Base-by-base conservation (phyloP, 2,113 vertebrate species). In the Saimiri boliviensis region DNA sequence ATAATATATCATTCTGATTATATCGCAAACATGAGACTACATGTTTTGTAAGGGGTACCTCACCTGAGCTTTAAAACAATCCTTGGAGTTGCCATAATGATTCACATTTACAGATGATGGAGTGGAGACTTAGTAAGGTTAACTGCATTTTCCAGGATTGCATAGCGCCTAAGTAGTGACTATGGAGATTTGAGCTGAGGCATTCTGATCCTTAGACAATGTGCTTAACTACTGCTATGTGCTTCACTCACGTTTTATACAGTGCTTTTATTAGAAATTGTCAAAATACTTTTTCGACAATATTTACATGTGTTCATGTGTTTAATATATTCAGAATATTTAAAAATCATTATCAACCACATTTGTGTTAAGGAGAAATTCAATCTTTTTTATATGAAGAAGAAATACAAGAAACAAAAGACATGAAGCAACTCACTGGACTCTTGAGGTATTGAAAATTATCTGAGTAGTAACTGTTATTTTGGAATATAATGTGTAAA, bases 401-500 rank as follows among this genome's bases (percentile, higher is more conserved):
- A 94, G 81, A 35, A 91, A 86, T 23, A 68, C 6, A 17, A 77
- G 30, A 91, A 91, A 19, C 42, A 91, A 60, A 60, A 58, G 37
- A 63, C 27, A 40, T n/a, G 30, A 92, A 95, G 25, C 25, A 68
- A 93, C 17, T 76, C 80, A 68, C 23, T 7, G 54, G 63, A 71
- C 1, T 47, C 5, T 19, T 30, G 23, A 96, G 32, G 19, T 84
- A 66, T 8, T 95, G 20, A 0, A 74, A 90, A 71, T 74, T 87
- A 66, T 84, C 71, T 84, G 45, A 91, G n/a, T 40, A 83, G 27
- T 21, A 86, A 20, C 58, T 17, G 35, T 52, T 88, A 74, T 37
- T 93, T 87, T 63, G 4, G 5, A 66, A 82, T 80, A 90, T 20
- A 77, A 42, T 56, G 16, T 96, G 45, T 97, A 88, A 47, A 81